Conservation (phyloP, 2,888 invertebrate species). For the Noctua janthe region DNA sequence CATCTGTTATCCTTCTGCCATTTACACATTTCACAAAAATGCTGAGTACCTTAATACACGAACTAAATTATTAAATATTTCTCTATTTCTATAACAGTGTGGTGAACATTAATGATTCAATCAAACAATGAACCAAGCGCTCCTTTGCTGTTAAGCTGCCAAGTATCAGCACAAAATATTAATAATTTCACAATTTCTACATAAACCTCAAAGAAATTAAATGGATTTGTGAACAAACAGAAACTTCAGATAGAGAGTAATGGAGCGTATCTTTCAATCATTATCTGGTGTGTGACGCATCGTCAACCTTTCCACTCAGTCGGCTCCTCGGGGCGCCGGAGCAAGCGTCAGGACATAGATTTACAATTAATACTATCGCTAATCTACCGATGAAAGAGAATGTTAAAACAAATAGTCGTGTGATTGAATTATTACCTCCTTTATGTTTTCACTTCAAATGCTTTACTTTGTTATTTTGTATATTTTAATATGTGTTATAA, state of each 20-base stretch:
- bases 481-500: too few relatives aligned
- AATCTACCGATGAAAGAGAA: background rate
- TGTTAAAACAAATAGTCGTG: background rate
- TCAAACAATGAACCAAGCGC: too few relatives aligned
- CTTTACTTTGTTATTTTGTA: too few relatives aligned
- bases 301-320: conserved; percentile 25
- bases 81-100: background rate
- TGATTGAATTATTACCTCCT: too few relatives aligned
- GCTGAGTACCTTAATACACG: background rate
- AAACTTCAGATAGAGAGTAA: conserved; percentile 5
- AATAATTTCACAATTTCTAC: too few relatives aligned
- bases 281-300: conserved; percentile 12
- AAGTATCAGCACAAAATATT: background rate
- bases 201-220: background rate
- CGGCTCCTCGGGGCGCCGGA: background rate
- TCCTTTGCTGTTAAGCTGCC: background rate
- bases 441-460: too few relatives aligned
- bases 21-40: background rate
- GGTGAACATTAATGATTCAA: background rate
- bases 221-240: background rate
- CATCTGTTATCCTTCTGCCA: background rate
- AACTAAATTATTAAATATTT: too few relatives aligned
- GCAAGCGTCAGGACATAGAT: background rate
- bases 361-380: background rate
- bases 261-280: background rate